phyloP scores from a whole-genome alignment of 2,888 invertebrate genomes.

The Lasius fuliginosus region DNA sequence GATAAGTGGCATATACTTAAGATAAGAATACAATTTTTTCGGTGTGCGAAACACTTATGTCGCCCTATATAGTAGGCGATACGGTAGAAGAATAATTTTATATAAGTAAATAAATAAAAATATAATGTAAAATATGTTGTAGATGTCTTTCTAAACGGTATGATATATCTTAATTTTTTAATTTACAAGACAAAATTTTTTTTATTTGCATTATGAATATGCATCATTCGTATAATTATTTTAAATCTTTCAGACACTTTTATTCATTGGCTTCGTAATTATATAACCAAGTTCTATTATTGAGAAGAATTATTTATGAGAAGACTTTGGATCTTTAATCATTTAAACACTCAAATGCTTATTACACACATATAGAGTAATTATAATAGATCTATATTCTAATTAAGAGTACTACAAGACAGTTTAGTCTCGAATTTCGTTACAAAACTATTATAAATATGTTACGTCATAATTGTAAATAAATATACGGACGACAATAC shows the following conservation, averaged over 20 bases:
- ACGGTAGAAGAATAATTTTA: neutral
- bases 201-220: neutral
- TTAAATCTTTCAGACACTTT: constrained; percentile 18
- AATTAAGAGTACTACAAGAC: neutral
- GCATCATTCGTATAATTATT: constrained; percentile 24
- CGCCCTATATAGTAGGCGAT: neutral
- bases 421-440: neutral
- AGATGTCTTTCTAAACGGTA: neutral
- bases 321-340: neutral
- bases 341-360: neutral
- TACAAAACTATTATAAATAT: neutral
- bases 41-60: constrained; percentile 53
- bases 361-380: neutral
- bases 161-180: neutral
- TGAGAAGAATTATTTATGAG: neutral
- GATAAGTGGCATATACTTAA: no score
- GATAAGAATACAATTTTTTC: no score
- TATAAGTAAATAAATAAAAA: constrained; percentile 6
- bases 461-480: neutral
- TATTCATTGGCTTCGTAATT: constrained; percentile 16
- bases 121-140: neutral
- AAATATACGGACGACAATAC: neutral
- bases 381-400: neutral
- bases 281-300: neutral
- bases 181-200: neutral